phyloP scores from a whole-genome alignment of 2,888 invertebrate genomes.

The Ecdyonurus torrentis region DNA sequence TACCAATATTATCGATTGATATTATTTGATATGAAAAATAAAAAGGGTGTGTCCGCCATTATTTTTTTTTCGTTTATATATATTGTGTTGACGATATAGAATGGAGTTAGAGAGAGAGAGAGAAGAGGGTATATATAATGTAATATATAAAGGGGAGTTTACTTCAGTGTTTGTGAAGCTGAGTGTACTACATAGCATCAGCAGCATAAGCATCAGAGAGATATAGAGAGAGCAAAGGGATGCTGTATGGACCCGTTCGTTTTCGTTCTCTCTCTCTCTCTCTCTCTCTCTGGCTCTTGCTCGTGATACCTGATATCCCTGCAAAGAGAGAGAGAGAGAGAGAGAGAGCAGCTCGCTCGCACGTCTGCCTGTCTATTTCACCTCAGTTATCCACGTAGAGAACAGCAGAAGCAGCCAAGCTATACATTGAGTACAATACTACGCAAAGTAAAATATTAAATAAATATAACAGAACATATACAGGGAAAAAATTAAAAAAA shows the following conservation, averaged over 20 bases:
- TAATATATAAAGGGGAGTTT: background rate
- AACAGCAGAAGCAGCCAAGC: background rate
- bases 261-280: background rate
- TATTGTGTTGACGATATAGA: no score
- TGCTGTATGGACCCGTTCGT: background rate
- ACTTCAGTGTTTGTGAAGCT: background rate
- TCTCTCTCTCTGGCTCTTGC: background rate
- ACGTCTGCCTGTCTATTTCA: background rate
- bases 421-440: background rate
- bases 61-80: no score
- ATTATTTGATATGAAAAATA: no score
- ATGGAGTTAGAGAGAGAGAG: no score
- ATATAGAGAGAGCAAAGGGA: background rate
- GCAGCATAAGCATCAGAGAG: no score
- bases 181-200: background rate
- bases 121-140: no score
- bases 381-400: background rate
- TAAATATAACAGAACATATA: no score
- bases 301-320: conserved; percentile 1
- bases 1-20: no score
- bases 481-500: no score
- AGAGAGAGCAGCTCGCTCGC: background rate
- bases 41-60: background rate
- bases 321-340: background rate
- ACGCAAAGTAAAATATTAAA: no score